Conservation (phyloP, 2,113 vertebrate genomes). For the Dendrocopos noguchii region DNA sequence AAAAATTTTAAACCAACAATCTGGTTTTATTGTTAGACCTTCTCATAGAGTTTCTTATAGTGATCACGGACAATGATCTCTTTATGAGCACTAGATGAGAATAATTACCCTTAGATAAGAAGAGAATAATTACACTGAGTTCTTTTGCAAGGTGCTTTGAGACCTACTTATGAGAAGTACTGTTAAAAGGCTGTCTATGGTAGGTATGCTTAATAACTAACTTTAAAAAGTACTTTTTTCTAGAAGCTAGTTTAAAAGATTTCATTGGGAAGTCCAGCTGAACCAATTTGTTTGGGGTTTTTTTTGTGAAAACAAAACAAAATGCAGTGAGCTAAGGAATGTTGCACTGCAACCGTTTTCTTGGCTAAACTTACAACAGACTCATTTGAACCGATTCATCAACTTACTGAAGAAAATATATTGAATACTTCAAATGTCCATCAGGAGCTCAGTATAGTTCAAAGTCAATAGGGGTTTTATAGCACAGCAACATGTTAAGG, state of each 20-base stretch:
- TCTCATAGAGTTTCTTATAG: not conserved
- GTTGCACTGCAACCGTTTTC: not conserved
- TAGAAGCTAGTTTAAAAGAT: not conserved
- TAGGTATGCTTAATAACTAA: not conserved
- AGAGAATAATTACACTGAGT: slow-evolving; percentile 22
- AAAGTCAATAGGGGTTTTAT: not conserved
- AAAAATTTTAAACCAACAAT: not conserved
- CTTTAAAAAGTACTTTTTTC: not conserved
- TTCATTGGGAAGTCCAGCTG: not conserved
- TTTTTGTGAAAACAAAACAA: not conserved
- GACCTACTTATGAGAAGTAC: not conserved
- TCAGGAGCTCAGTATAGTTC: not conserved
- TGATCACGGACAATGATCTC: not conserved
- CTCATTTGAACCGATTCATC: not conserved
- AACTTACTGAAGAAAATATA: not conserved
- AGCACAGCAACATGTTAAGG: not conserved
- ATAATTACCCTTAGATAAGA: slow-evolving; percentile 39
- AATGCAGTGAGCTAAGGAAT: not conserved
- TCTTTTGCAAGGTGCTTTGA: slow-evolving; percentile 34
- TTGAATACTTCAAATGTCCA: not conserved
- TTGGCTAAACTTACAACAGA: not conserved
- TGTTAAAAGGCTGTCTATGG: not conserved
- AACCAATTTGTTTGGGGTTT: not conserved
- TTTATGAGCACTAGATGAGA: not conserved
- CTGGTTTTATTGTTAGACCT: not conserved